Percentiles rank a stretch among this genome's conserved stretches.
Evolutionary conservation across 2,113 vertebrate species (phyloP).

Genomic region (Atrichornis clamosus): DNA sequence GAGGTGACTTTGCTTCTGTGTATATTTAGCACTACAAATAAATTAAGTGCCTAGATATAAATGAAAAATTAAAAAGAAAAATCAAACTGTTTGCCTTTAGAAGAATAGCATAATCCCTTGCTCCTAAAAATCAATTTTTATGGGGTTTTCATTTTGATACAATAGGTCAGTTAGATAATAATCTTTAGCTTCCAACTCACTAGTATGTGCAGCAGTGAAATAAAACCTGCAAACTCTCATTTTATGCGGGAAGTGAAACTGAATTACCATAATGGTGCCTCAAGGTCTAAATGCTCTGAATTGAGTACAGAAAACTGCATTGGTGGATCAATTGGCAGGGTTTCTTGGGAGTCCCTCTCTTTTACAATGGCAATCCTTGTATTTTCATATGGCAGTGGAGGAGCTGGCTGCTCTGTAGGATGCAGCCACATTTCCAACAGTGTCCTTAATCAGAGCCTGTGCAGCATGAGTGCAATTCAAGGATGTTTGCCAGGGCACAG

Average conservation of each 20-base stretch:
- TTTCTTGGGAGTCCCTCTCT: not conserved
- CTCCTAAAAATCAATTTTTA: not conserved
- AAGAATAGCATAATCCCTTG: not conserved
- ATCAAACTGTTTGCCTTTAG: not conserved
- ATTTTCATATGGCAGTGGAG: accelerated
- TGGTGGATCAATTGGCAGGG: not conserved
- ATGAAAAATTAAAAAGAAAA: not conserved
- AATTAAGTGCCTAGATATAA: not conserved
- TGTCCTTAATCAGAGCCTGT: not conserved
- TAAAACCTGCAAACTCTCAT: not conserved
- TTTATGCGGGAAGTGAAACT: not conserved
- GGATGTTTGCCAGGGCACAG: not conserved
- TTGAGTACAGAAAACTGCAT: not conserved
- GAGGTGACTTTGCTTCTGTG: not conserved
- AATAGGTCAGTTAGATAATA: not conserved
- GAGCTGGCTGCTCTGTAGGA: not conserved
- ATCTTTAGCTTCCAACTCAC: not conserved
- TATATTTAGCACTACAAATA: not conserved
- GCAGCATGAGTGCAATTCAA: not conserved
- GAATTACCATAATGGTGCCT: not conserved
- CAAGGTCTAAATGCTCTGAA: not conserved
- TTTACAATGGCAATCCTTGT: not conserved
- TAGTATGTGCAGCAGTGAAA: not conserved
- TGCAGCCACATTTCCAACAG: not conserved
- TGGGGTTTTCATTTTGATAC: not conserved